Evolutionary conservation across 2,797 vertebrate genomes (phyloP), one percentile per base, ranked within the genome.

Genomic region (Borostomias antarcticus): DNA sequence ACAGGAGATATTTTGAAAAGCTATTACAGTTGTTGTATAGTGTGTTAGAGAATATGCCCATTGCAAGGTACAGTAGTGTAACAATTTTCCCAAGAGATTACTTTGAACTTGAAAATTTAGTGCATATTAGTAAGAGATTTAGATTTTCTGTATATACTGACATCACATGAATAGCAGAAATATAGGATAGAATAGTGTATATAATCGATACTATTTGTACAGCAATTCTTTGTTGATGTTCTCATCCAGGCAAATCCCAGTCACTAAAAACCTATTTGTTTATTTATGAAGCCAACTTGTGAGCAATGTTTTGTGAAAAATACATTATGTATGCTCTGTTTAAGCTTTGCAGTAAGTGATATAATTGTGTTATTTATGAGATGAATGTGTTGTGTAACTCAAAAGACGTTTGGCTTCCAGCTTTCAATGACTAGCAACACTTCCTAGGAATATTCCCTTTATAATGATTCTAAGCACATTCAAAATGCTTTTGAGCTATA

Each of bases 21-120:
- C 35, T 13, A 45, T 60, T 45, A 15, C 13, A 45, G 1, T 4
- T 40, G 37, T 60, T 45, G 25, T 40, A 58, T 21, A 4, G 37
- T 25, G 30, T 26, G 17, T 51, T 1, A 61, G 17, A 61, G 26
- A 48, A 59, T 33, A 66, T 70, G 68, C 53, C 71, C 13, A 54
- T 26, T 69, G 69, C 75, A 70, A 60, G 74, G 50, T 68, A 66
- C 45, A 58, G 26, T 78, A 73, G 74, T 70, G 48, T 69, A 73
- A 58, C 1, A 50, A 50, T 48, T 51, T 72, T 52, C 54, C 23
- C 30, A 56, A 76, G 28, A 47, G 78, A 73, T 78, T 37, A 68
- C 61, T 80, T 74, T 80, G 75, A 82, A 72, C 53, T 37, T 68
- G 8, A 10, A 21, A n/a, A 15, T 30, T 43, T 45, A 67, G 64